Evolutionary conservation across 2,888 invertebrate species (phyloP), one percentile per base, ranked within the genome.

Genomic region (Tryphoninae sp.): DNA sequence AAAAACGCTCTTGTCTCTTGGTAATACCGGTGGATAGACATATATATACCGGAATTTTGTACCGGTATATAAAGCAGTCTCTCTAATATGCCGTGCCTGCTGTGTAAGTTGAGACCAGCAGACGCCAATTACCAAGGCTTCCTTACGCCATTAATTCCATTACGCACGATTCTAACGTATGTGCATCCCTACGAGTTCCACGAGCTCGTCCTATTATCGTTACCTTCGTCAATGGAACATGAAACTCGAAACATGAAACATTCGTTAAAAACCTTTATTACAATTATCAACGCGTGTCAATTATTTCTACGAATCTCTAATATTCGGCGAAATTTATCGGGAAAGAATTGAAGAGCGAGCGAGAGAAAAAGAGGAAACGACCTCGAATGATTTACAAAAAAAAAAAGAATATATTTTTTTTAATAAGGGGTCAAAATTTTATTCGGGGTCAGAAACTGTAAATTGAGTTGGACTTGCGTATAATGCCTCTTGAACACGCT

Each of bases 141-240:
- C 55, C 55, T 19, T 55, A 55, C n/a, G 19, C 53, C 53, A 53
- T 53, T 53, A 53, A 55, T 55, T 55, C 55, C 55, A 55, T 55
- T 55, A 55, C 55, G 8, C 3, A 19, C 55, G 19, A 19, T 55
- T 55, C 55, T 55, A 16, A 2, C 55, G 55, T 45, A 45, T 13
- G 13, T 45, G 45, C 45, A 45, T 13, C 45, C 45, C 45, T 45
- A 9, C 11, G 13, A 45, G 2, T 45, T 45, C 45, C 45, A 45
- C 9, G 45, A 11, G 13, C 13, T 45, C 45, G 45, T 11, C 45
- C 45, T 45, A 45, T 45, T 45, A 45, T 45, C 45, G 45, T 45
- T 45, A 45, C 13, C 13, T 45, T 45, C 45, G 13, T 45, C 11
- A 45, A 45, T 13, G 45, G 7, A 45, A 45, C 45, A 45, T 45